These are phyloP conservation scores for Phragmatobia fuliginosa DNA, from an alignment of 2,888 invertebrate species.

Conservation along the genomic window DNA sequence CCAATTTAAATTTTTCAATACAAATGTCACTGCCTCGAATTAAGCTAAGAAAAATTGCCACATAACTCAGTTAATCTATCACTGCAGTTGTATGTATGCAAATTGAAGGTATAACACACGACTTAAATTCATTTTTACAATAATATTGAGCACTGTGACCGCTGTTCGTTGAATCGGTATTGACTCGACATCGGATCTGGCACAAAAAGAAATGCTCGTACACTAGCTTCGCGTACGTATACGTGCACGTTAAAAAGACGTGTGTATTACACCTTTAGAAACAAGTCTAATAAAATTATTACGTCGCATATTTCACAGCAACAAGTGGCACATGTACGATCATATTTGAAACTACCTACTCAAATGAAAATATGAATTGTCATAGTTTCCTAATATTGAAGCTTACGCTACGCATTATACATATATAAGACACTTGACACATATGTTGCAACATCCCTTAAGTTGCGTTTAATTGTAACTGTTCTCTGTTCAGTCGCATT, in stretches of 20 bases:
- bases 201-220: neutral
- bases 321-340: conserved; percentile 15
- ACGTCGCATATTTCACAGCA: neutral
- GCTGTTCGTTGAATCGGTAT: neutral
- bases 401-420: conserved; percentile 20
- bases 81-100: too few relatives aligned
- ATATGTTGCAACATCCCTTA: conserved; percentile 20
- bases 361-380: neutral
- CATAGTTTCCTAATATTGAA: conserved; percentile 2
- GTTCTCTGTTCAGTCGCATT: neutral
- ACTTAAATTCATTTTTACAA: conserved; percentile 30
- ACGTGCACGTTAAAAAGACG: neutral
- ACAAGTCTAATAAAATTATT: conserved; percentile 6
- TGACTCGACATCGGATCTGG: conserved; percentile 22
- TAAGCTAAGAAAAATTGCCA: conserved; percentile 14
- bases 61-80: neutral
- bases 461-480: conserved; percentile 8
- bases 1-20: neutral
- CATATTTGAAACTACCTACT: conserved; percentile 2
- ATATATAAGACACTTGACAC: conserved; percentile 38
- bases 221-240: neutral
- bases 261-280: neutral
- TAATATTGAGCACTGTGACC: conserved; percentile 6
- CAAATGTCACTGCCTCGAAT: conserved; percentile 18
- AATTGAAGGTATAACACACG: conserved; percentile 16